Percentiles rank a stretch among this genome's conserved stretches.
These are phyloP conservation scores for Sporophila hypoxantha DNA, from an alignment of 2,113 vertebrate species.

Conservation along the genomic window DNA sequence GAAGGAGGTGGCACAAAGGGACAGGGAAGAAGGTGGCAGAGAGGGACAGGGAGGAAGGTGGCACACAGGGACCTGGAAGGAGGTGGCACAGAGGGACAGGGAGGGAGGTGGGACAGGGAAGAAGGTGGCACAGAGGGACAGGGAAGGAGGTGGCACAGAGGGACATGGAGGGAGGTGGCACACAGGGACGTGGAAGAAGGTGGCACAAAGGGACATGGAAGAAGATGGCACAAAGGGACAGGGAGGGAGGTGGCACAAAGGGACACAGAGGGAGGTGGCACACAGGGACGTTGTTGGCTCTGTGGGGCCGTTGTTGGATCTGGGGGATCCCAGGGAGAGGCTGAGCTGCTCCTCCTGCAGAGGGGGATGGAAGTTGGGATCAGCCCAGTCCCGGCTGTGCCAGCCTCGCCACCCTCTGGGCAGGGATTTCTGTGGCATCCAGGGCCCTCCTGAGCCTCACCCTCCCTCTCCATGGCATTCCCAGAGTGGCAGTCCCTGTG, in stretches of 20 bases:
- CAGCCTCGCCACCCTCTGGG: not conserved
- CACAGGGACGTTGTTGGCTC: fast-evolving
- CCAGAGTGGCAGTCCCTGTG: fast-evolving
- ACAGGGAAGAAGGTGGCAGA: not conserved
- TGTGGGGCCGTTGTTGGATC: fast-evolving
- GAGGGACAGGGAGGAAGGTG: too few relatives aligned
- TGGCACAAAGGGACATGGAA: not conserved
- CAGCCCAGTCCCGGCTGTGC: not conserved
- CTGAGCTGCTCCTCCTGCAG: not conserved
- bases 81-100: not conserved
- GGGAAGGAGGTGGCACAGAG: not conserved
- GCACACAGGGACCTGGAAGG: not conserved
- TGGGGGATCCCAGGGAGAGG: not conserved
- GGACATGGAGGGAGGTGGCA: not conserved
- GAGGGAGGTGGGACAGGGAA: not conserved
- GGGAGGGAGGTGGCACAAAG: not conserved
- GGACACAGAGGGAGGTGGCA: not conserved
- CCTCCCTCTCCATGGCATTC: not conserved
- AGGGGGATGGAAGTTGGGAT: not conserved
- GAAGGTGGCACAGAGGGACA: not conserved
- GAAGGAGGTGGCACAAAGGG: not conserved
- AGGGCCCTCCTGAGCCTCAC: not conserved
- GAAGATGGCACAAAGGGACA: not conserved
- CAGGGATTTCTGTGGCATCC: not conserved
- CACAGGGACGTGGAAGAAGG: not conserved